Percentiles rank a stretch among this genome's conserved stretches.
These are phyloP conservation scores for Microctenopoma stevenorrisi DNA, from an alignment of 2,797 vertebrate species.

Conservation along the genomic window DNA sequence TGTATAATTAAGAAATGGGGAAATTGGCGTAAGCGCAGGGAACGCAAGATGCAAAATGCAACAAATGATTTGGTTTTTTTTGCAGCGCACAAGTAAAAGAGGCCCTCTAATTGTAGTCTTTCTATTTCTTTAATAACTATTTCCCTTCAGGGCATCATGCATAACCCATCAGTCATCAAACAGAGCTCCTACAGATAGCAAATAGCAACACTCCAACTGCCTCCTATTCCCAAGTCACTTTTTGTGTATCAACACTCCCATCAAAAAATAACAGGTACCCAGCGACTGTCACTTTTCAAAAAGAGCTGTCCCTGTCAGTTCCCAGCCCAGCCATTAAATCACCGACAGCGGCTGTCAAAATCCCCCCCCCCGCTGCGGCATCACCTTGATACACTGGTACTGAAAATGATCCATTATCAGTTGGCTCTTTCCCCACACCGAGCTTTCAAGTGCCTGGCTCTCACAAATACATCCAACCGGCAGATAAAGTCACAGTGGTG, in stretches of 20 bases:
- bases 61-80: conserved; percentile 3
- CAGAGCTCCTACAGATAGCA: conserved; percentile 6
- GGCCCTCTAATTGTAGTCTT: conserved; percentile 38
- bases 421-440: conserved; percentile 11
- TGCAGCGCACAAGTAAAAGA: conserved; percentile 7
- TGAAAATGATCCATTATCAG: conserved; percentile 59
- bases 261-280: conserved; percentile 55
- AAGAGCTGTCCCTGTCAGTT: conserved; percentile 52
- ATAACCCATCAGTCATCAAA: conserved; percentile 27
- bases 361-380: conserved; percentile 21
- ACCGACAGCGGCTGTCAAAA: conserved; percentile 52
- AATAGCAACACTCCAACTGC: conserved; percentile 16
- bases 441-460: conserved; percentile 45
- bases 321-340: conserved; percentile 53
- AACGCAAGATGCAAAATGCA: neutral
- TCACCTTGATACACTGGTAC: conserved; percentile 42
- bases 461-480: conserved; percentile 27
- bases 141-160: conserved; percentile 14
- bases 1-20: conserved; percentile 11
- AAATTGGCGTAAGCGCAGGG: neutral
- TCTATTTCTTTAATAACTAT: conserved; percentile 23
- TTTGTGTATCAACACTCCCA: conserved; percentile 27
- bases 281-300: conserved; percentile 57
- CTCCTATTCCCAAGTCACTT: conserved; percentile 22
- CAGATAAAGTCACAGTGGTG: conserved; percentile 25